These are phyloP conservation scores for Magallana angulata DNA, from an alignment of 1,140 invertebrate genomes.

Conservation along the genomic window DNA sequence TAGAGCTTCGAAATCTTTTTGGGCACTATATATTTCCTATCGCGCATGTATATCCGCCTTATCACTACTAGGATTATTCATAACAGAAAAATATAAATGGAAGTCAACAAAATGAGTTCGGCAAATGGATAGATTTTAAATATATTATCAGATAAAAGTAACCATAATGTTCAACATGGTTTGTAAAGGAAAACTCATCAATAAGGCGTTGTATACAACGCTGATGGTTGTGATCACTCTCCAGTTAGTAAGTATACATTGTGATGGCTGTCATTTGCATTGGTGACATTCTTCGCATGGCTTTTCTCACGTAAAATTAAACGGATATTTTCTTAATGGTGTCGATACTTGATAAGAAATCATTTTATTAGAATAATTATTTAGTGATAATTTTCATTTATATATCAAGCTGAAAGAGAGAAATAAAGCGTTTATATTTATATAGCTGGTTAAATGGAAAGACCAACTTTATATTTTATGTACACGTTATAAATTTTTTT, in stretches of 20 bases:
- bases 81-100: background rate
- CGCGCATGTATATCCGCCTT: background rate
- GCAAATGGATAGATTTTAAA: background rate
- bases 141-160: background rate
- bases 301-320: background rate
- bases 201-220: constrained; percentile 62
- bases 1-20: no score
- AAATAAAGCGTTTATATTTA: no score
- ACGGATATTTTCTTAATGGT: no score
- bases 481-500: no score
- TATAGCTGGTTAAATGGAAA: no score
- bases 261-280: background rate
- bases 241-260: constrained; percentile 63
- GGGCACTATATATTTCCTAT: background rate
- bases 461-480: no score
- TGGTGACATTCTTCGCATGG: constrained; percentile 16
- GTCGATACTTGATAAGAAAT: no score
- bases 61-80: constrained; percentile 1
- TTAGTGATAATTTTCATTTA: no score
- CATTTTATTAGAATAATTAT: no score
- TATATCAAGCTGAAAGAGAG: no score
- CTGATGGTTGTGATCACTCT: constrained; percentile 64
- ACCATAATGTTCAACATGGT: constrained; percentile 26
- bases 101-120: background rate
- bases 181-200: constrained; percentile 61